A percentile compares a stretch with the other conserved stretches of the same genome.
Conservation (phyloP, 2,797 vertebrate species). For the Ispidina lecontei region DNA sequence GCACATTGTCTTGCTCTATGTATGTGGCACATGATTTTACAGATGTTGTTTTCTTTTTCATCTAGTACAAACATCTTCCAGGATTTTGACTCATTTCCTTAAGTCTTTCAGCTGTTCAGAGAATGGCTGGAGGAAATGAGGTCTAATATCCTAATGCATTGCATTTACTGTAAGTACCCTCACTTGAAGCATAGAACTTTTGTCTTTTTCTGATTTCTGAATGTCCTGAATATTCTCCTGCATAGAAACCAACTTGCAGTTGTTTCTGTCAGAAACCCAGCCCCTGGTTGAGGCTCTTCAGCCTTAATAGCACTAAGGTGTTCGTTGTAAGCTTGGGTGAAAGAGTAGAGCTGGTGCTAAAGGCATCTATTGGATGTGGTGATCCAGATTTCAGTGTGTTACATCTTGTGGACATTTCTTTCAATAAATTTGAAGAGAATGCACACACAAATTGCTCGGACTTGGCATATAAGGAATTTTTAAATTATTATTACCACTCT, state of each 20-base stretch:
- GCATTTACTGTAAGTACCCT: conserved; percentile 20
- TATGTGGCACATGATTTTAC: conserved; percentile 56
- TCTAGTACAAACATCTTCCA: conserved; percentile 70
- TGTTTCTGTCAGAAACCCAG: background rate
- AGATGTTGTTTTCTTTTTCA: conserved; percentile 78
- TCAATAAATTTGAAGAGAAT: background rate
- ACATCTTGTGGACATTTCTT: background rate
- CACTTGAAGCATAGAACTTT: background rate
- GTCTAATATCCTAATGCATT: conserved; percentile 54
- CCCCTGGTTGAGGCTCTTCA: background rate
- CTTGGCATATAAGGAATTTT: background rate
- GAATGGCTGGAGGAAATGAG: conserved; percentile 76
- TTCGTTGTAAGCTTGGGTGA: background rate
- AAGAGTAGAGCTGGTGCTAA: background rate
- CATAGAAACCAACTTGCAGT: background rate
- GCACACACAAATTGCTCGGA: background rate
- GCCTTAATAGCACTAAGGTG: background rate
- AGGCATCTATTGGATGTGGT: background rate
- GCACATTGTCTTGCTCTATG: conserved; percentile 33
- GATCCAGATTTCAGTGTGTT: background rate
- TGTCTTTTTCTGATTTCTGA: background rate
- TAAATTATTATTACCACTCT: background rate
- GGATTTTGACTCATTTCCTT: conserved; percentile 85
- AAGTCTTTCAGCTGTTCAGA: conserved; percentile 74
- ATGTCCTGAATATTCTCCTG: background rate